Evolutionary conservation across 2,113 vertebrate species (phyloP).

Genomic region (Tragelaphus strepsiceros): DNA sequence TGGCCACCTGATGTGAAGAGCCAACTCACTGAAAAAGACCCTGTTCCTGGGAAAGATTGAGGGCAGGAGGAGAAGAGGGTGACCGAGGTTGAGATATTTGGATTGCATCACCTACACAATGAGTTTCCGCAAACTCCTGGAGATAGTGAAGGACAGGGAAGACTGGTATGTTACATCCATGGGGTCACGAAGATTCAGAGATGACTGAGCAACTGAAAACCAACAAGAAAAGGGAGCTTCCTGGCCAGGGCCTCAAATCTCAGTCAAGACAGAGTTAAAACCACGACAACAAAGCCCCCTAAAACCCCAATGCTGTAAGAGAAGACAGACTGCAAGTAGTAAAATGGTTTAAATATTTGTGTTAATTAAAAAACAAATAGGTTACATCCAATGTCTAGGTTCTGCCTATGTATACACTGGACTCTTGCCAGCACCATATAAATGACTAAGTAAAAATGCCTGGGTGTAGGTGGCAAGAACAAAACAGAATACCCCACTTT

Average conservation of each 20-base stretch:
- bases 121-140: accelerated
- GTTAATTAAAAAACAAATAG: not conserved
- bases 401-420: not conserved
- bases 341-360: not conserved
- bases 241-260: not conserved
- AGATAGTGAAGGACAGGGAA: not conserved
- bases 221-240: not conserved
- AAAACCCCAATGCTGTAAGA: not conserved
- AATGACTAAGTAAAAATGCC: not conserved
- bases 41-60: not conserved
- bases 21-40: not conserved
- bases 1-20: not conserved
- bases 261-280: not conserved
- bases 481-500: not conserved
- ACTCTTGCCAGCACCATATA: not conserved
- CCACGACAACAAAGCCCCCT: too few species aligned
- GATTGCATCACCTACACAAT: not conserved
- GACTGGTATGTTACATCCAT: not conserved
- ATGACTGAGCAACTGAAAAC: not conserved
- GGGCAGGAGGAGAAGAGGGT: not conserved
- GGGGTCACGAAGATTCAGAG: not conserved
- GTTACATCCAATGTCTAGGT: not conserved
- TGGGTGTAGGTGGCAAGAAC: not conserved
- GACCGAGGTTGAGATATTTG: not conserved
- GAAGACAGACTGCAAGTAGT: not conserved